phyloP scores from a whole-genome alignment of 2,113 vertebrate genomes.

The Malaclemys terrapin region DNA sequence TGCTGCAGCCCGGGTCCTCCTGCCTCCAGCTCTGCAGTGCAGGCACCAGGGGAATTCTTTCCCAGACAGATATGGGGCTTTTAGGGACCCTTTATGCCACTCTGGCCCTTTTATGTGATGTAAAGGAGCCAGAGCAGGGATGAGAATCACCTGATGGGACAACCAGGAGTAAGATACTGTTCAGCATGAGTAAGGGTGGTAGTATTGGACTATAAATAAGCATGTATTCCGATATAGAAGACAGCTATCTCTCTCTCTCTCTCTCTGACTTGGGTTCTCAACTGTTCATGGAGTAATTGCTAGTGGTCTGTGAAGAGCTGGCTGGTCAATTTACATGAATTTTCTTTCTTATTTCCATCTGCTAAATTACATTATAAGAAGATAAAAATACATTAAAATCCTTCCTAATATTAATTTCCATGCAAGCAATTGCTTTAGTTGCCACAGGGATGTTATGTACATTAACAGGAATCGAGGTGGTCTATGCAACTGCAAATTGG shows the following conservation, averaged over 20 bases:
- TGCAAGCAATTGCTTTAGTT: background rate
- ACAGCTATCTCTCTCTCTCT: background rate
- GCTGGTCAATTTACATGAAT: background rate
- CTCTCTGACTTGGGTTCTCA: background rate
- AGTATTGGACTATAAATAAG: background rate
- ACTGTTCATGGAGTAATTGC: background rate
- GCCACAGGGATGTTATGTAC: fast-evolving
- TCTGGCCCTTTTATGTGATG: background rate
- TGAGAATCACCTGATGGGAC: background rate
- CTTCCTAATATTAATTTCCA: background rate
- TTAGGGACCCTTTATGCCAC: background rate
- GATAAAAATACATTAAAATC: background rate
- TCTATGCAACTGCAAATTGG: background rate
- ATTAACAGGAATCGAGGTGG: background rate
- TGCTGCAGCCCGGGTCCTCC: background rate
- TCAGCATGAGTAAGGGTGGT: background rate
- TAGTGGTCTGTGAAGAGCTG: background rate
- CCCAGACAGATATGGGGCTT: background rate
- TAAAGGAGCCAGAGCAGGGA: background rate
- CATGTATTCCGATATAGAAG: background rate
- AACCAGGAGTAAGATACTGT: background rate
- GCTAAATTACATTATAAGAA: background rate
- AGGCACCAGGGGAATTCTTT: background rate
- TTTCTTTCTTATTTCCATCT: fast-evolving
- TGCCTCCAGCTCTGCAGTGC: background rate